Conservation (phyloP, 2,888 invertebrate species). For the Drosophila flavopinicola region DNA sequence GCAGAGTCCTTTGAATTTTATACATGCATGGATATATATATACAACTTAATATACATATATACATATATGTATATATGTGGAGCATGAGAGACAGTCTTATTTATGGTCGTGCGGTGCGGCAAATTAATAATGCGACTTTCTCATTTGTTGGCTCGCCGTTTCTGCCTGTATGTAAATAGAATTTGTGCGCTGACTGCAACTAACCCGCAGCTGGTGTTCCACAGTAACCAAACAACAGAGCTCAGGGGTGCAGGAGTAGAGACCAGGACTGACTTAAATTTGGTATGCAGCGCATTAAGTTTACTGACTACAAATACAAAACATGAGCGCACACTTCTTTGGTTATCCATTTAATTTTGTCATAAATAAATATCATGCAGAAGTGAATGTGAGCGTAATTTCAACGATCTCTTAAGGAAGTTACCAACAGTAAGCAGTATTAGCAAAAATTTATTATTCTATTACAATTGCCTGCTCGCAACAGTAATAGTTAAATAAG, state of each 20-base stretch:
- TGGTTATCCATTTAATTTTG: not conserved
- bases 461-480: too few relatives aligned
- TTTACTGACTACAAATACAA: conserved; percentile 1
- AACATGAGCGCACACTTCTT: not conserved
- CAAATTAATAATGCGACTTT: conserved; percentile 77
- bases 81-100: conserved; percentile 55
- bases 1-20: conserved; percentile 63
- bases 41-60: conserved; percentile 9
- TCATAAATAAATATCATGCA: not conserved
- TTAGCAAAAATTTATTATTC: too few relatives aligned
- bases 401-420: too few relatives aligned
- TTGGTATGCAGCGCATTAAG: conserved; percentile 7
- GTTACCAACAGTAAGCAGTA: too few relatives aligned
- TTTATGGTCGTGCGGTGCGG: conserved; percentile 76
- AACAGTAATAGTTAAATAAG: too few relatives aligned
- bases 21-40: conserved; percentile 18
- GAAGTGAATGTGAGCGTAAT: too few relatives aligned
- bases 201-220: conserved; percentile 43
- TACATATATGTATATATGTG: conserved; percentile 15
- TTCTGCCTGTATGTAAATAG: conserved; percentile 61
- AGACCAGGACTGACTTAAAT: not conserved
- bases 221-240: not conserved
- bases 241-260: not conserved
- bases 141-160: conserved; percentile 55
- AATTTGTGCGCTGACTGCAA: conserved; percentile 44